Percentiles rank a stretch among this genome's conserved stretches.
Evolutionary conservation across 2,888 invertebrate species (phyloP).

Genomic region (Pterobdella sp.): DNA sequence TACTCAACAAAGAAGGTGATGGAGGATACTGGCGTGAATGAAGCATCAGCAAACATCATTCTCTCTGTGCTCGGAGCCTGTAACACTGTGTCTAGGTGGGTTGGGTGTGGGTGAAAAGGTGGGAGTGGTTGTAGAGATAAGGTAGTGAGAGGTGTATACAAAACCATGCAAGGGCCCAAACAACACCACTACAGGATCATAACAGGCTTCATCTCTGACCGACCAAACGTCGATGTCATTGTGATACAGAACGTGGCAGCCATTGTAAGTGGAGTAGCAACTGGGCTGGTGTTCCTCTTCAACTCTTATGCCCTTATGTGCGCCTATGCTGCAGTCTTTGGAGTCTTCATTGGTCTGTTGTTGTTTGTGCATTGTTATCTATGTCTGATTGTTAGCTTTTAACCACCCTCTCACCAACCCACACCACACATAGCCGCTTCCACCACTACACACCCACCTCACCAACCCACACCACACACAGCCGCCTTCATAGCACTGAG

Average conservation of each 20-base stretch:
- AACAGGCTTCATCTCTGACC: conserved; percentile 64
- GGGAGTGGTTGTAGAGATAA: neutral
- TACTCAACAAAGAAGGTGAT: conserved; percentile 42
- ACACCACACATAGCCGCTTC: neutral
- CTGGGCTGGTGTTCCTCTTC: conserved; percentile 69
- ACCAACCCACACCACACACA: conserved; percentile 21
- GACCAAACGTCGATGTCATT: conserved; percentile 72
- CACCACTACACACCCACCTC: neutral
- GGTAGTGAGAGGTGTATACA: neutral
- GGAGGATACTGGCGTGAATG: conserved; percentile 41
- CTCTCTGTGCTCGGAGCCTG: conserved; percentile 49
- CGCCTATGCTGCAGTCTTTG: conserved; percentile 72
- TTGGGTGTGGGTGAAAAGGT: neutral
- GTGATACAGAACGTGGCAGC: conserved; percentile 80
- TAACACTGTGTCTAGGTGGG: conserved; percentile 34
- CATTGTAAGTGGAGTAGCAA: conserved; percentile 79
- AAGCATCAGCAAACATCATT: conserved; percentile 52
- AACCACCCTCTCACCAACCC: neutral
- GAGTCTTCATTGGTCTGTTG: conserved; percentile 58
- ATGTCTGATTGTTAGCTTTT: neutral
- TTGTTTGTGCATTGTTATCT: neutral
- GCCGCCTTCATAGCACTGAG: conserved; percentile 85
- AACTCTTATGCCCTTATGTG: conserved; percentile 61
- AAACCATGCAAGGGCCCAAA: too few species aligned
- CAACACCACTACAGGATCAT: conserved; percentile 29